phyloP scores from a whole-genome alignment of 2,113 vertebrate species.

The Gobio gobio region DNA sequence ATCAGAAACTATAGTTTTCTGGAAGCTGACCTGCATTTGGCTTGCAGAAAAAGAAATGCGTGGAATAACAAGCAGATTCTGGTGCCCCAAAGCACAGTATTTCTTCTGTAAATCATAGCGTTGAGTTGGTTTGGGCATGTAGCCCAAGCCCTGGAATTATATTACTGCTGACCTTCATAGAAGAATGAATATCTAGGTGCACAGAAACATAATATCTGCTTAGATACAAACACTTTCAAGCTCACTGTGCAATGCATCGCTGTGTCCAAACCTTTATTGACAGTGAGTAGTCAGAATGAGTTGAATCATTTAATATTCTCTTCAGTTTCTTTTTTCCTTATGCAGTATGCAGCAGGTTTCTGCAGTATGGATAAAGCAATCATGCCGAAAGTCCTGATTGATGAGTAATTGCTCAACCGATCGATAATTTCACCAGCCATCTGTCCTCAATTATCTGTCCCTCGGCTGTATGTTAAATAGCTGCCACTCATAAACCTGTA shows the following conservation, averaged over 20 bases:
- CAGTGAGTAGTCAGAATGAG: background rate
- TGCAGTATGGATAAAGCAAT: constrained; percentile 21
- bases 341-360: background rate
- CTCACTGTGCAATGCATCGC: background rate
- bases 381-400: background rate
- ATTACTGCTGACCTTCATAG: constrained; percentile 4
- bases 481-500: background rate
- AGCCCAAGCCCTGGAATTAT: background rate
- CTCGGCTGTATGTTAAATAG: background rate
- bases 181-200: background rate
- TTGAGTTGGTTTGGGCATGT: constrained; percentile 8
- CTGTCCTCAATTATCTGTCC: constrained; percentile 6
- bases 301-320: background rate
- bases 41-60: background rate
- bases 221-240: background rate
- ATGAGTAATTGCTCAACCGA: constrained; percentile 5
- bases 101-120: constrained; percentile 1
- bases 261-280: background rate
- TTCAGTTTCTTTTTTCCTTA: background rate
- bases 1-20: background rate
- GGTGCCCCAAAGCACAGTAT: background rate
- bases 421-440: background rate
- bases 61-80: background rate
- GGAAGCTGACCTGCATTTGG: background rate
- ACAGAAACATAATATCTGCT: constrained; percentile 1